Percentiles rank a stretch among this genome's conserved stretches.
Conservation (phyloP, 2,888 invertebrate genomes). For the Sclerodermus sp. region DNA sequence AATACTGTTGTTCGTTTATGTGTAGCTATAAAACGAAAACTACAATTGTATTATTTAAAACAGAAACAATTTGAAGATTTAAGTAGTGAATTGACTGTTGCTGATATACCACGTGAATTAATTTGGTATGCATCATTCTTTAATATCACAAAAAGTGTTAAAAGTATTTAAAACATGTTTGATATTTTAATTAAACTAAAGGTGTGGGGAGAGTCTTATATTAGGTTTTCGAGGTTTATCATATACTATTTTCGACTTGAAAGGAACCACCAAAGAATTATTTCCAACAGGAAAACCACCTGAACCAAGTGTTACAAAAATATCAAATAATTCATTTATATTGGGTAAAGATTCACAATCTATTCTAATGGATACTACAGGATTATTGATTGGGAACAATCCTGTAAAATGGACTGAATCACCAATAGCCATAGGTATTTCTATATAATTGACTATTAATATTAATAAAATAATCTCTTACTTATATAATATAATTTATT, state of each 20-base stretch:
- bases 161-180: not conserved
- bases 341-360: constrained; percentile 86
- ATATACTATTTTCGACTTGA: constrained; percentile 49
- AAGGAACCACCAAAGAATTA: constrained; percentile 75
- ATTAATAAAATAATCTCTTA: not conserved
- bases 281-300: constrained; percentile 82
- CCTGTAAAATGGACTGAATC: constrained; percentile 80
- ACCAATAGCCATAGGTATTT: constrained; percentile 69
- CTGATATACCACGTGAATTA: constrained; percentile 64
- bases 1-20: constrained; percentile 80
- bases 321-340: constrained; percentile 75
- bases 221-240: constrained; percentile 53
- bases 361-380: constrained; percentile 79
- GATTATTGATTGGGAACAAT: constrained; percentile 69
- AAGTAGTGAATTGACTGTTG: constrained; percentile 54
- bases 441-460: constrained; percentile 2
- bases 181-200: constrained; percentile 13
- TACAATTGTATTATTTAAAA: constrained; percentile 89
- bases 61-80: constrained; percentile 79
- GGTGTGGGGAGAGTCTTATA: constrained; percentile 51
- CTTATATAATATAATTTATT: constrained; percentile 34
- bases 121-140: no score
- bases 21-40: constrained; percentile 82
- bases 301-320: constrained; percentile 81
- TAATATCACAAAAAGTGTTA: no score